Percentiles rank a stretch among this genome's conserved stretches.
These are phyloP conservation scores for Galleria mellonella DNA, from an alignment of 1,140 invertebrate species.

Conservation along the genomic window DNA sequence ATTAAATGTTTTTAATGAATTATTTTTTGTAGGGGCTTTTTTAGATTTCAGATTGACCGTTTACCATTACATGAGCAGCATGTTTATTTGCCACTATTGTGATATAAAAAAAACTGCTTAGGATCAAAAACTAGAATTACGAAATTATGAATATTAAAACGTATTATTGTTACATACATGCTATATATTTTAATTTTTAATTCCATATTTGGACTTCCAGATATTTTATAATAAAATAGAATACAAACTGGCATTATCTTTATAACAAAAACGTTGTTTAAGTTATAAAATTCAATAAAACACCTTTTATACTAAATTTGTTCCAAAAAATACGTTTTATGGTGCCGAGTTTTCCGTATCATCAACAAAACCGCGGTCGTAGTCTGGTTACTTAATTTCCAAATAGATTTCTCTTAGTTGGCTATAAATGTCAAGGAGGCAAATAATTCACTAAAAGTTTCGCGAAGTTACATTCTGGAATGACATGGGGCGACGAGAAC, in stretches of 20 bases:
- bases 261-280: neutral
- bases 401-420: conserved; percentile 56
- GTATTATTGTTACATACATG: conserved; percentile 10
- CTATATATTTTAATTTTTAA: conserved; percentile 15
- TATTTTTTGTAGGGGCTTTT: no score
- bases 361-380: conserved; percentile 45
- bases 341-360: conserved; percentile 36
- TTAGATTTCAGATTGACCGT: no score
- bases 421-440: conserved; percentile 52
- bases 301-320: conserved; percentile 42
- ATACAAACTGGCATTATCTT: no score
- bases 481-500: conserved; percentile 3
- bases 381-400: conserved; percentile 61
- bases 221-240: no score
- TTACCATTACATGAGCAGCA: no score
- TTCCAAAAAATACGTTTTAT: conserved; percentile 55
- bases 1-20: no score
- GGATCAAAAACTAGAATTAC: no score
- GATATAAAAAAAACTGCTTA: no score
- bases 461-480: conserved; percentile 13
- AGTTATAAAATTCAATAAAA: conserved; percentile 10
- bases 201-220: no score
- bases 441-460: conserved; percentile 46
- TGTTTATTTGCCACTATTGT: no score
- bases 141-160: no score